These are phyloP conservation scores for Acropora tenuis DNA, from an alignment of 64 coral and sea anemone species.

Conservation along the genomic window DNA sequence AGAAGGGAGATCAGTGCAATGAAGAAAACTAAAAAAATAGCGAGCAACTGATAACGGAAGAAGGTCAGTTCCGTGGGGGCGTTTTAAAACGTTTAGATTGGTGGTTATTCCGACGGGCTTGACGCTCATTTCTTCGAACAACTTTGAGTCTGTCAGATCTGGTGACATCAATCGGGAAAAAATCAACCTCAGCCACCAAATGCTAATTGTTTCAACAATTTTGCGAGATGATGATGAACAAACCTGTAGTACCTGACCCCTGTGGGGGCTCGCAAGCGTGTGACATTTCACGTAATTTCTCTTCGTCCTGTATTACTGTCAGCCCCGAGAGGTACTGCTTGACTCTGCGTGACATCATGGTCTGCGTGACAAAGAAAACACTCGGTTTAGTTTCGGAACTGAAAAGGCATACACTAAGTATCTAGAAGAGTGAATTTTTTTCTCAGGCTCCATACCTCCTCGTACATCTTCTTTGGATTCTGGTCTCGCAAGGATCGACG, in stretches of 20 bases:
- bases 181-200: too few species aligned
- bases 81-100: too few species aligned
- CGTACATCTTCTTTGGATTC: constrained; percentile 83
- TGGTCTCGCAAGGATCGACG: constrained; percentile 75
- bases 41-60: background rate
- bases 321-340: constrained; percentile 68
- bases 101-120: too few species aligned
- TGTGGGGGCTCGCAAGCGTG: constrained; percentile 73
- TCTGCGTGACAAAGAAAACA: constrained; percentile 31
- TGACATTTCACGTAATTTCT: constrained; percentile 86
- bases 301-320: constrained; percentile 76
- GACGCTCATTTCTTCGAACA: too few species aligned
- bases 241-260: constrained; percentile 68
- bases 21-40: too few species aligned
- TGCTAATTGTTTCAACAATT: too few species aligned
- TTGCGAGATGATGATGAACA: background rate
- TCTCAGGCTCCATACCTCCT: constrained; percentile 67
- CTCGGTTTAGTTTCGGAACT: background rate
- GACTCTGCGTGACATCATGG: constrained; percentile 82
- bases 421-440: background rate
- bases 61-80: too few species aligned
- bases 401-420: too few species aligned
- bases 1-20: background rate
- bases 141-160: too few species aligned
- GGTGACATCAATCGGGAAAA: too few species aligned